Evolutionary conservation across 2,888 invertebrate genomes (phyloP), one percentile per base, ranked within the genome.

Genomic region (Drepanosiphum platanoidis): DNA sequence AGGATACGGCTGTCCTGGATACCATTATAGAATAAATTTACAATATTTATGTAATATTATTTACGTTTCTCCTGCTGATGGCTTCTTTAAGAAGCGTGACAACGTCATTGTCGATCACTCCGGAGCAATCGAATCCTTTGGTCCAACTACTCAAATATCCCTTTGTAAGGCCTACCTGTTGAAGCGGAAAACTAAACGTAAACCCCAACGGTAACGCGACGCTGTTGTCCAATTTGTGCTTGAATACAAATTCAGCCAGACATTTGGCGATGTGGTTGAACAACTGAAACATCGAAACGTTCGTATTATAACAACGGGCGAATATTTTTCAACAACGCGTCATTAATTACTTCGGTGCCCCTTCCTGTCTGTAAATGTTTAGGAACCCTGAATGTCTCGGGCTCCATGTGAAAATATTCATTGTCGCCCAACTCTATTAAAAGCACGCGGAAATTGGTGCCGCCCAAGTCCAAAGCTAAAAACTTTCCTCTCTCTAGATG

Each of bases 401-500:
- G 97, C 90, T 96, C 94, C 98, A 98, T 98, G 89, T 96, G 95
- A 89, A 97, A 97, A 1, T 66, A 7, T 88, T 95, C 94, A 88
- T 94, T 94, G 86, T 93, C 94, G 87, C 95, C 94, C 89, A 98
- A 91, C 88, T 95, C 94, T 89, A 99, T 96, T 86, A 97, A 92
- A 87, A 99, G 92, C 30, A 99, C 98, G 88, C 98, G 93, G 92
- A 99, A 99, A 90, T 99, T 99, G 78, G 98, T 99, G 79, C 99
- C 99, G 82, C 99, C 99, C 89, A 99, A 92, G 91, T 99, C 99
- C 88, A 99, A 92, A 3, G 99, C 98, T 89, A 99, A 91, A 90
- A 97, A 98, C 91, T 97, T 96, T 87, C 99, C 98, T 87, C 93
- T 92, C 91, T 98, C 97, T 88, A 86, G 15, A 87, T n/a, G n/a